phyloP scores from a whole-genome alignment of 2,797 vertebrate species.

The Phyllotis vaccarum region DNA sequence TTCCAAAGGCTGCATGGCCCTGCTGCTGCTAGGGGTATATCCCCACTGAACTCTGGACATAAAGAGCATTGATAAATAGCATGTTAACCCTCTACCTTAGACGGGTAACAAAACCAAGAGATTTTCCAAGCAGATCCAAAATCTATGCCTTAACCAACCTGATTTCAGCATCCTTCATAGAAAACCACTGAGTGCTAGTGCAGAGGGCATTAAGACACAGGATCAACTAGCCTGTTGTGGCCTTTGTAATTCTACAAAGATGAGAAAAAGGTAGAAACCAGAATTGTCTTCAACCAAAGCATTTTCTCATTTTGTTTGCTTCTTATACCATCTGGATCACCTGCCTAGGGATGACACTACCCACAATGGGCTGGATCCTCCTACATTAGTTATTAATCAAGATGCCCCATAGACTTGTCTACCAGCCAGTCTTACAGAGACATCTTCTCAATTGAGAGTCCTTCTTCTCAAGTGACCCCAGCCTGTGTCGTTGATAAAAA shows the following conservation, averaged over 20 bases:
- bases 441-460: not conserved
- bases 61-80: not conserved
- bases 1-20: not conserved
- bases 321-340: not conserved
- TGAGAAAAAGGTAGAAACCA: slow-evolving; percentile 18
- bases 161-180: slow-evolving; percentile 18
- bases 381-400: not conserved
- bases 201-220: slow-evolving; percentile 36
- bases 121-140: not conserved
- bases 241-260: slow-evolving; percentile 46
- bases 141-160: not conserved
- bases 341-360: not conserved
- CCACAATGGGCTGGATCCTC: not conserved
- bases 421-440: too few relatives aligned
- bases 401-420: not conserved
- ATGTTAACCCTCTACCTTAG: not conserved
- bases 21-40: not conserved
- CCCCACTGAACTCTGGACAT: not conserved
- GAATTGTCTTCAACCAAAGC: slow-evolving; percentile 18
- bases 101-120: not conserved
- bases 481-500: not conserved
- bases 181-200: not conserved
- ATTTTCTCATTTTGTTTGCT: slow-evolving; percentile 59
- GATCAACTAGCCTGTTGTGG: not conserved
- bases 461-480: not conserved